Percentiles rank a stretch among this genome's conserved stretches.
Evolutionary conservation across 1,140 invertebrate genomes (phyloP).

Genomic region (Varroa destructor): DNA sequence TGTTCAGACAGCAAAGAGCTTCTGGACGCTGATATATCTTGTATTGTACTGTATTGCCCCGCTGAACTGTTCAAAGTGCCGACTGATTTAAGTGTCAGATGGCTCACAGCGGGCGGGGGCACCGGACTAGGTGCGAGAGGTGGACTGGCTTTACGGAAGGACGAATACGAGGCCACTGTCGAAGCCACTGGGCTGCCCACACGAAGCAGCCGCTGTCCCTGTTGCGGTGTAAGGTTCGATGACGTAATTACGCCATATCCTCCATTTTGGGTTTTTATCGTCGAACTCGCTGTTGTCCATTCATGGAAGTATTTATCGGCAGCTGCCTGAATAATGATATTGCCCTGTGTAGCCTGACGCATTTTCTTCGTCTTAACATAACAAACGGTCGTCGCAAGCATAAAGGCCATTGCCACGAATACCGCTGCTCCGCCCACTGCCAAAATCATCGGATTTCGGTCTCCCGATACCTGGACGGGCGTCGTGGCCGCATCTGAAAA

Average conservation of each 20-base stretch:
- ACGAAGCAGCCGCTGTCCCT: slow-evolving; percentile 5
- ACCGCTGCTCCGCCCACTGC: slow-evolving; percentile 5
- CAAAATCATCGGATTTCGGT: slow-evolving; percentile 13
- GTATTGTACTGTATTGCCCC: slow-evolving; percentile 4
- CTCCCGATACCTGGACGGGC: neutral
- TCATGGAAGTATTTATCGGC: slow-evolving; percentile 26
- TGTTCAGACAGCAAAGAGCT: slow-evolving; percentile 9
- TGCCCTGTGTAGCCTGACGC: slow-evolving; percentile 1
- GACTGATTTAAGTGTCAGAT: neutral
- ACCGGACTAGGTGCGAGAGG: slow-evolving; percentile 17
- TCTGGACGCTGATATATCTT: neutral
- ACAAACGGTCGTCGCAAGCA: neutral
- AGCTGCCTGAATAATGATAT: slow-evolving; percentile 9
- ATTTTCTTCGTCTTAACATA: slow-evolving; percentile 16
- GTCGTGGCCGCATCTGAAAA: no score
- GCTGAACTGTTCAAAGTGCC: slow-evolving; percentile 4
- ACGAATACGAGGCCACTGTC: slow-evolving; percentile 10
- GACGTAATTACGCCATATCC: slow-evolving; percentile 12
- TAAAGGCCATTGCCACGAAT: neutral
- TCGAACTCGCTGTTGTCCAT: slow-evolving; percentile 1
- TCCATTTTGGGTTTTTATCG: slow-evolving; percentile 11
- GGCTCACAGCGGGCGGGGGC: neutral
- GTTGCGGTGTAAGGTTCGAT: neutral
- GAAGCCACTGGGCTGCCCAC: slow-evolving; percentile 17
- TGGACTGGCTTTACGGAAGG: slow-evolving; percentile 3